Conservation (phyloP, 2,888 invertebrate species). For the Coelopa pilipes region DNA sequence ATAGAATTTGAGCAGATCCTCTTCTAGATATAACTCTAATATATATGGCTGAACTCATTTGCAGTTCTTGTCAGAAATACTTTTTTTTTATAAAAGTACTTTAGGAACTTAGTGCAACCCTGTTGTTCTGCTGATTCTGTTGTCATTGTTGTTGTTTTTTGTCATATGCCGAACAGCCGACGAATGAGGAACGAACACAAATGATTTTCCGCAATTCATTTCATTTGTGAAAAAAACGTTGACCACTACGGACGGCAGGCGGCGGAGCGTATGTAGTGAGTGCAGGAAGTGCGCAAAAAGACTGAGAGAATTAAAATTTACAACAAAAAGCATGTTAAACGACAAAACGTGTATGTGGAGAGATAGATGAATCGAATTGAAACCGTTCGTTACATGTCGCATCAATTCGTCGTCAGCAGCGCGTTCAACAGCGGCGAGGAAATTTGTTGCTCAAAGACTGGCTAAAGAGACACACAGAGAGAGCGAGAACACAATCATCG, state of each 20-base stretch:
- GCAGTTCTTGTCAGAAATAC: too few species aligned
- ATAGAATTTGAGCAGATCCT: too few species aligned
- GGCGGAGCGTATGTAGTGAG: not conserved
- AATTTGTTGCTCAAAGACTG: slow-evolving; percentile 6
- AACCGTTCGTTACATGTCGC: too few species aligned
- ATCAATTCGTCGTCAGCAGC: too few species aligned
- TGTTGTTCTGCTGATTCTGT: not conserved
- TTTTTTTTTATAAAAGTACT: not conserved
- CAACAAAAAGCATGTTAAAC: not conserved
- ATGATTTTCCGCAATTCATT: slow-evolving; percentile 14
- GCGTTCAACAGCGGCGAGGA: not conserved
- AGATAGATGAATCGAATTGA: too few species aligned
- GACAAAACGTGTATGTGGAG: too few species aligned
- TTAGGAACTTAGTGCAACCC: not conserved
- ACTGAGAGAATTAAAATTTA: not conserved
- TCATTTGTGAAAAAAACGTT: slow-evolving; percentile 16
- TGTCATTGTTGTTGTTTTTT: not conserved
- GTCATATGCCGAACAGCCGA: not conserved
- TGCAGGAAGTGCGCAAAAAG: not conserved
- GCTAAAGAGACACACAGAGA: not conserved
- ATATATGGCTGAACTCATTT: too few species aligned
- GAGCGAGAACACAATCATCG: not conserved
- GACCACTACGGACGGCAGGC: not conserved
- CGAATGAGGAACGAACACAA: not conserved
- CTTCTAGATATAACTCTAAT: too few species aligned